phyloP scores from a whole-genome alignment of 2,113 vertebrate genomes.

The Antechinus stuartii region DNA sequence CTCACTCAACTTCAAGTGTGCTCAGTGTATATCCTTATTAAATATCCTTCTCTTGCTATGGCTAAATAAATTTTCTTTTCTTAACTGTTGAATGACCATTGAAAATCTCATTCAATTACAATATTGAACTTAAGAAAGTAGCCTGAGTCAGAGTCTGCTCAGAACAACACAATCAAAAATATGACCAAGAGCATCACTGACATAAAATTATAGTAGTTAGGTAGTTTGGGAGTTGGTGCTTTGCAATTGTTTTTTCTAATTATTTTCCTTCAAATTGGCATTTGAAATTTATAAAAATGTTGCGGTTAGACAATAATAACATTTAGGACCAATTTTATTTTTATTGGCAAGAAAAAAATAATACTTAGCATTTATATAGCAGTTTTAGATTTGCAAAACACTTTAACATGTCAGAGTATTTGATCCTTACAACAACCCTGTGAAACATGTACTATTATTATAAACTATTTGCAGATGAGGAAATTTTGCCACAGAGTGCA shows the following conservation, averaged over 20 bases:
- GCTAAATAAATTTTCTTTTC: neutral
- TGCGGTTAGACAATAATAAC: neutral
- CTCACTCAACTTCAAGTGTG: neutral
- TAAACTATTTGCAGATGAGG: neutral
- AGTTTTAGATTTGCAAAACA: neutral
- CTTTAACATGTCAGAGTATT: neutral
- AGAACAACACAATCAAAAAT: neutral
- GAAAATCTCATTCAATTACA: neutral
- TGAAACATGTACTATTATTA: neutral
- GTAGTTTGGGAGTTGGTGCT: neutral
- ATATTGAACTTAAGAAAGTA: neutral
- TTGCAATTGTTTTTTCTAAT: neutral
- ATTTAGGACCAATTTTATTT: neutral
- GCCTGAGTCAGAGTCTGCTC: neutral
- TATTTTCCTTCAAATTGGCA: neutral
- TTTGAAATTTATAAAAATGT: neutral
- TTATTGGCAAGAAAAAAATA: neutral
- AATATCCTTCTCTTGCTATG: neutral
- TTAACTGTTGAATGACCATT: neutral
- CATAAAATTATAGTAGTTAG: neutral
- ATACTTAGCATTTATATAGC: neutral
- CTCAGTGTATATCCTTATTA: neutral
- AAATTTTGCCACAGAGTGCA: neutral
- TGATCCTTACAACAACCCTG: neutral
- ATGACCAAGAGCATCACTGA: neutral